A percentile compares a stretch with the other conserved stretches of the same genome.
phyloP scores from a whole-genome alignment of 1,140 invertebrate species.

The Eumaeus atala region DNA sequence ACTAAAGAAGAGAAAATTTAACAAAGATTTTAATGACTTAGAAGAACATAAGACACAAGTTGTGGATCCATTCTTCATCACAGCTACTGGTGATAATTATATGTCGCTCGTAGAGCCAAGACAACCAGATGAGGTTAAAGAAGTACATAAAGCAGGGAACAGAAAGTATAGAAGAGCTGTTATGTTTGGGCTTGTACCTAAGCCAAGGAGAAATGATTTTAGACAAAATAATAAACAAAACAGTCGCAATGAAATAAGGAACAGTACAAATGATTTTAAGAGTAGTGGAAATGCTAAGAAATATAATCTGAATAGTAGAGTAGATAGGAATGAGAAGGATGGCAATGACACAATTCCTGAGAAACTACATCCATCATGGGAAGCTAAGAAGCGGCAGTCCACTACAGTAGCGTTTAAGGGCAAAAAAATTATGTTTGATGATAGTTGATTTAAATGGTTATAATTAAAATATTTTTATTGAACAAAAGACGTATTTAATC shows the following conservation, averaged over 20 bases:
- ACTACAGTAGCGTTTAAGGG: conserved; percentile 64
- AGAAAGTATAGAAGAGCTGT: conserved; percentile 59
- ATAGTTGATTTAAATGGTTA: conserved; percentile 27
- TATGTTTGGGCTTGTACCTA: conserved; percentile 62
- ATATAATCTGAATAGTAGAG: conserved; percentile 19
- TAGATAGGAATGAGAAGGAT: conserved; percentile 21
- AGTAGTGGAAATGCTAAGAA: conserved; percentile 26
- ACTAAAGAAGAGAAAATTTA: conserved; percentile 48
- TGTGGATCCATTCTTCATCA: conserved; percentile 77
- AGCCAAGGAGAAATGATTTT: conserved; percentile 31
- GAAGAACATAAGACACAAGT: conserved; percentile 37
- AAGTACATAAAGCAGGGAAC: conserved; percentile 58
- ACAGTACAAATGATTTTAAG: conserved; percentile 24
- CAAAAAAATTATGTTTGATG: conserved; percentile 69
- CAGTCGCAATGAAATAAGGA: conserved; percentile 26
- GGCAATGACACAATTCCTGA: conserved; percentile 35
- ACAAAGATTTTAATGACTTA: conserved; percentile 40
- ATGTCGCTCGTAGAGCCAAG: conserved; percentile 72
- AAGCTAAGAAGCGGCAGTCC: conserved; percentile 74
- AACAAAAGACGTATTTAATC: no score
- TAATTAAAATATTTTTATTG: no score
- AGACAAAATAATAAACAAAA: conserved; percentile 28
- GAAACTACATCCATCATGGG: conserved; percentile 78
- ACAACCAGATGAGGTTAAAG: conserved; percentile 59
- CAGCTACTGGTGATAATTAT: conserved; percentile 74